Conservation (phyloP, 2,888 invertebrate genomes). For the Sinotaia quadrata region DNA sequence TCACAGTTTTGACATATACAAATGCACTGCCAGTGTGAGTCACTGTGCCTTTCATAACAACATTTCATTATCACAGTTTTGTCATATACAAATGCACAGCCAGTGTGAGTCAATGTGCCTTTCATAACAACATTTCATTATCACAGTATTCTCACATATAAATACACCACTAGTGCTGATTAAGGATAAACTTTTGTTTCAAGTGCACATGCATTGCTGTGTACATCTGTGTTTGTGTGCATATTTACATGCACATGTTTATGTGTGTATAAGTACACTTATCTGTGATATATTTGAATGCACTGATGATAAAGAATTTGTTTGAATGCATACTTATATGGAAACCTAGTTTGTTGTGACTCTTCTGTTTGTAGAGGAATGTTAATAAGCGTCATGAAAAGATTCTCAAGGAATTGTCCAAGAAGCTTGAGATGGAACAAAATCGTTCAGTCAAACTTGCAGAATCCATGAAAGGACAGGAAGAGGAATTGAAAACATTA, state of each 20-base stretch:
- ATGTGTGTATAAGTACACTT: background rate
- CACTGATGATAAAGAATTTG: background rate
- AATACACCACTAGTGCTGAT: no score
- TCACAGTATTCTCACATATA: no score
- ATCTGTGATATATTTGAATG: background rate
- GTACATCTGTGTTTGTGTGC: background rate
- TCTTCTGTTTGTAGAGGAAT: constrained; percentile 45
- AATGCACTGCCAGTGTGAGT: background rate
- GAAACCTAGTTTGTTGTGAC: no score
- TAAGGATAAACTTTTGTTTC: no score
- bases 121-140: no score
- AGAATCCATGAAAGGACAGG: constrained; percentile 54
- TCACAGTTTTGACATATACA: background rate
- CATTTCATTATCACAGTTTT: background rate
- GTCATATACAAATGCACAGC: background rate
- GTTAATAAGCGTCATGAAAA: constrained; percentile 58
- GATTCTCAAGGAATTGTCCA: constrained; percentile 63
- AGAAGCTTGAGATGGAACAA: constrained; percentile 57
- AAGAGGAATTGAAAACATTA: constrained; percentile 55
- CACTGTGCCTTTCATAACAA: background rate
- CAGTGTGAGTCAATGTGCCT: background rate
- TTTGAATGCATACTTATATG: background rate
- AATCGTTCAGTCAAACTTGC: constrained; percentile 50
- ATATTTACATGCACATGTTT: background rate
- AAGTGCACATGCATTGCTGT: no score